Percentiles rank a stretch among this genome's conserved stretches.
Conservation (phyloP, 2,888 invertebrate species). For the Calephelis perditalis region DNA sequence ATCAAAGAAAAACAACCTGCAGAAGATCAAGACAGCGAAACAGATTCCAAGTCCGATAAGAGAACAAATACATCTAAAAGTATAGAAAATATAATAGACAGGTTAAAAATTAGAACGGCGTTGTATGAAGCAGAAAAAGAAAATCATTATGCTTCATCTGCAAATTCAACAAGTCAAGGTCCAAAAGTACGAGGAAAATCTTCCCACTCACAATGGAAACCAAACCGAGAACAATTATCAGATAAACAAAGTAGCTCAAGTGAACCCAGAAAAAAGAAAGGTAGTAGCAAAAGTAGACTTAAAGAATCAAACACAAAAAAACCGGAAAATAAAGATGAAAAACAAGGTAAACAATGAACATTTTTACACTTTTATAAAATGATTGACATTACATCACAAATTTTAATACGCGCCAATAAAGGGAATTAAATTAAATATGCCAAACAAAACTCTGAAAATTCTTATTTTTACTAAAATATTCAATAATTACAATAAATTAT, state of each 20-base stretch:
- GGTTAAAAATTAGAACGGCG: constrained; percentile 19
- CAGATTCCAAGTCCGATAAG: constrained; percentile 2
- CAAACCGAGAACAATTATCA: not conserved
- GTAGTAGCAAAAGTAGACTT: not conserved
- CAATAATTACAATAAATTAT: not conserved
- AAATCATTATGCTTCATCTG: not conserved
- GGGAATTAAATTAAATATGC: too few species aligned
- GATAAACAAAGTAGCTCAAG: constrained; percentile 1
- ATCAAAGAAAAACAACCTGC: not conserved
- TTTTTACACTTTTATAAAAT: too few species aligned
- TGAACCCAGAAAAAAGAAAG: not conserved
- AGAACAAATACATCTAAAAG: constrained; percentile 20
- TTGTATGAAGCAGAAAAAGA: constrained; percentile 2
- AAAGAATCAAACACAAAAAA: not conserved
- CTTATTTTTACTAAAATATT: too few species aligned
- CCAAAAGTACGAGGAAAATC: not conserved
- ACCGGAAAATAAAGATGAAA: not conserved
- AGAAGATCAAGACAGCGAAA: constrained; percentile 5
- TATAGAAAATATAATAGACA: constrained; percentile 24
- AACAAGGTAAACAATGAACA: not conserved
- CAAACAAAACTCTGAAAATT: too few species aligned
- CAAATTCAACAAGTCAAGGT: constrained; percentile 10
- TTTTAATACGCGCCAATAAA: too few species aligned
- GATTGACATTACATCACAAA: too few species aligned
- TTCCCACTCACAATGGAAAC: too few species aligned